These are phyloP conservation scores for Solea senegalensis DNA, from an alignment of 2,113 vertebrate species.

Conservation along the genomic window DNA sequence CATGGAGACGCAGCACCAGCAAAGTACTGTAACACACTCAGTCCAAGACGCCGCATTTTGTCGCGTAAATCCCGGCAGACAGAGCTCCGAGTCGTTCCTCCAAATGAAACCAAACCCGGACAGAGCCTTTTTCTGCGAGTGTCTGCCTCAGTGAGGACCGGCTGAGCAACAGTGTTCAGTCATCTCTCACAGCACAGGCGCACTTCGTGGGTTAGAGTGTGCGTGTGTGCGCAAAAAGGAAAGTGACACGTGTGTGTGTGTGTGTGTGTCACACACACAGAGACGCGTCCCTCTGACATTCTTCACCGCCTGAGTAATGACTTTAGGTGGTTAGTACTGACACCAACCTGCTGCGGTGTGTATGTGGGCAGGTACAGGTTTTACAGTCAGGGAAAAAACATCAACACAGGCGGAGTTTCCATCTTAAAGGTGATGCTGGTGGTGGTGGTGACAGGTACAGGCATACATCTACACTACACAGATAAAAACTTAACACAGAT, in stretches of 20 bases:
- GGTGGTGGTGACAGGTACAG: not conserved
- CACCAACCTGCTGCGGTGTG: not conserved
- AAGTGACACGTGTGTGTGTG: not conserved
- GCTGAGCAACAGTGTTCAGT: slow-evolving; percentile 4
- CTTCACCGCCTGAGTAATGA: not conserved
- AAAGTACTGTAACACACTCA: not conserved
- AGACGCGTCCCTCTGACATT: slow-evolving; percentile 25
- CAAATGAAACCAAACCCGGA: slow-evolving; percentile 1
- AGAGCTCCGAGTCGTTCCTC: not conserved
- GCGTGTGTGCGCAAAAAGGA: slow-evolving; percentile 30
- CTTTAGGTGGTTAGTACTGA: not conserved
- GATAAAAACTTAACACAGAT: too few relatives aligned
- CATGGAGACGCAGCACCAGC: not conserved
- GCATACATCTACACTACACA: too few relatives aligned
- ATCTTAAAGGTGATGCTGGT: not conserved
- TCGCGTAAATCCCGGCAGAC: not conserved
- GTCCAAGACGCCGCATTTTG: slow-evolving; percentile 28
- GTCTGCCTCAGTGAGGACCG: slow-evolving; percentile 29
- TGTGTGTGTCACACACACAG: too few relatives aligned
- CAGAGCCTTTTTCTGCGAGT: not conserved
- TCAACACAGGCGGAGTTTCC: not conserved
- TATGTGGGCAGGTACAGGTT: slow-evolving; percentile 6
- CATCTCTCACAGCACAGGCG: slow-evolving; percentile 59
- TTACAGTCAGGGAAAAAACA: not conserved
- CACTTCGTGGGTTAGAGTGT: slow-evolving; percentile 35